Evolutionary conservation across 2,113 vertebrate genomes (phyloP), one percentile per base, ranked within the genome.

Genomic region (Psilopsiagon aurifrons): DNA sequence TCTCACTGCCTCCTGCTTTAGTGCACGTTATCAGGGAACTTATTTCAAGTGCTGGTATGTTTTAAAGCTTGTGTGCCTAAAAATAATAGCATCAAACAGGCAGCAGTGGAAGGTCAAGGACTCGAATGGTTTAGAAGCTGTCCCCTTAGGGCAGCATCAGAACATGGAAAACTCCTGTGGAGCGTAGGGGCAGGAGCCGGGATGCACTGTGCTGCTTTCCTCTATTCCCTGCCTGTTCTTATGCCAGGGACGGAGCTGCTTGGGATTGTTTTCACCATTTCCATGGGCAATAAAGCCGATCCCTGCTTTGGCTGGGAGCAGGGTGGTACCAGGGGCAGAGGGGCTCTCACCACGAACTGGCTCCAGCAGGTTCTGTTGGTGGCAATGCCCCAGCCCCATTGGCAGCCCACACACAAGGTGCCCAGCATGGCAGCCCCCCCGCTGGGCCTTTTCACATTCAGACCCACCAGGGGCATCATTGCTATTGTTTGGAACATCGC

Each of bases 341-440:
- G 33, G 33, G 57, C 33, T 59, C 13, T 59, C 13, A 1, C 57
- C 57, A 54, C 47, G 5, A 73, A 67, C 95, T 57, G 82, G 84
- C 81, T 91, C 31, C 81, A 76, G 85, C 84, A 47, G 91, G 73
- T 88, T 86, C 79, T 25, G 85, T 20, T 67, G 20, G 35, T 28
- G 74, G 74, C 90, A 17, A 33, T 94, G 27, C 92, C 92, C 94
- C 57, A 59, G 9, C 57, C 89, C 62, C 49, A 3, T 81, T 90
- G 92, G 95, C 80, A 89, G 93, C 95, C 93, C 85, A 91, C 84
- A 83, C 93, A 86, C 76, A 89, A 93, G 91, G 88, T 95, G 95
- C 91, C 93, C 91, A 86, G 95, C 91, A 54, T 86, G 91, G 81
- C 46, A 47, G 23, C 69, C 73, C 46, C 83, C 90, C 74, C 55